Base-by-base conservation (phyloP, 1,140 invertebrate species). In the Lamellibrachia luymesi region DNA sequence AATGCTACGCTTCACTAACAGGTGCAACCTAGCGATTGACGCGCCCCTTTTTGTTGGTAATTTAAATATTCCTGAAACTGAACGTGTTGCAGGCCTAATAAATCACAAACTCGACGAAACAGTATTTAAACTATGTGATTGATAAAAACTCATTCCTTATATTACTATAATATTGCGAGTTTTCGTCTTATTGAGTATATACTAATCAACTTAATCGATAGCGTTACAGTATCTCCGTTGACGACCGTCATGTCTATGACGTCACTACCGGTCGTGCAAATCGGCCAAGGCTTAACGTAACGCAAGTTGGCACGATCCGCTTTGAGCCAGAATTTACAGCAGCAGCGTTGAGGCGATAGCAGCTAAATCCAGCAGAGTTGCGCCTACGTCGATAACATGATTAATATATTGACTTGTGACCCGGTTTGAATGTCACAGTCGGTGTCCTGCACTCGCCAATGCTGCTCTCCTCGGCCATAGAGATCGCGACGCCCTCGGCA, bases 401-500 rank as follows among this genome's bases (percentile, higher is more conserved):
- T 13, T 80, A 93, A 80, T 52, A 56, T 10, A 92, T 94, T 93
- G 94, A 95, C 89, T 94, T 94, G 93, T 95, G 95, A 50, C 94
- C 94, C 49, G 95, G 94, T 94, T 95, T 95, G 94, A 95, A 95
- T 91, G 95, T 95, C n/a, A 95, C 95, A n/a, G 95, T 95, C 7
- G 95, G 94, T 22, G 94, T 93, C 50, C 94, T 92, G 38, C 92
- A 52, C 52, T 95, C 95, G 38, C 93, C 93, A 52, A 93, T 89
- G n/a, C 56, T 89, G 92, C 93, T 94, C 94, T 95, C 95, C 93
- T 95, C 95, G 64, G 94, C 93, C 93, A 95, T 95, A 51, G 95
- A 94, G 90, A 95, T 94, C 64, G 94, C 95, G 0, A 94, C 90
- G 22, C 95, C 96, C 92, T 97, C 96, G 90, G 95, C 95, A 93